A percentile compares a stretch with the other conserved stretches of the same genome.
These are phyloP conservation scores for human DNA, from an alignment of 2,113 vertebrate genomes.

Conservation along the genomic window DNA sequence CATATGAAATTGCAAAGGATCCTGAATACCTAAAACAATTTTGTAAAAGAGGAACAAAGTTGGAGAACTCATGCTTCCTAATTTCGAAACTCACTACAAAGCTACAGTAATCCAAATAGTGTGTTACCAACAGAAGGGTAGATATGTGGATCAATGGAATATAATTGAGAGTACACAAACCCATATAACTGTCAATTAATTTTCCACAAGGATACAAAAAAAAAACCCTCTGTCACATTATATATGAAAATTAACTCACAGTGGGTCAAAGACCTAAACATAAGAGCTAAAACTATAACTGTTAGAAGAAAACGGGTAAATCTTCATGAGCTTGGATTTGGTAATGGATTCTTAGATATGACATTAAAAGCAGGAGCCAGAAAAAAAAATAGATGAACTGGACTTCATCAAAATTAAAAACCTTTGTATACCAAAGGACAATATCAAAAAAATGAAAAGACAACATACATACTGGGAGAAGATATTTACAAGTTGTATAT, in stretches of 20 bases:
- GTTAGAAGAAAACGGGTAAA: neutral
- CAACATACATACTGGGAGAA: neutral
- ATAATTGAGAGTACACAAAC: neutral
- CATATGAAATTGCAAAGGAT: neutral
- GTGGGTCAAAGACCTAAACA: neutral
- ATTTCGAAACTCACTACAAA: neutral
- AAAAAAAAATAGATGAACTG: neutral
- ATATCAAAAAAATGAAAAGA: neutral
- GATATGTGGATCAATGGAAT: neutral
- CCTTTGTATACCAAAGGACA: neutral
- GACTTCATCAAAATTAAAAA: neutral
- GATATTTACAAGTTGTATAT: neutral
- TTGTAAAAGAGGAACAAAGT: neutral
- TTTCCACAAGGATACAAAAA: neutral
- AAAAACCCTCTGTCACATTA: neutral
- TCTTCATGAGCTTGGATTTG: neutral
- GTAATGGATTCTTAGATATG: neutral
- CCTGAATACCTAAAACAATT: neutral
- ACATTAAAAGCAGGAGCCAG: neutral
- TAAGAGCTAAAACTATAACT: neutral
- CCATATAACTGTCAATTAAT: neutral
- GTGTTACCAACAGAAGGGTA: neutral
- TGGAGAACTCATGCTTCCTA: neutral
- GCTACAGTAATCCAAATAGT: neutral
- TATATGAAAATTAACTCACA: neutral